Evolutionary conservation across 1,140 invertebrate genomes (phyloP), one percentile per base, ranked within the genome.

Genomic region (Bombus affinis): DNA sequence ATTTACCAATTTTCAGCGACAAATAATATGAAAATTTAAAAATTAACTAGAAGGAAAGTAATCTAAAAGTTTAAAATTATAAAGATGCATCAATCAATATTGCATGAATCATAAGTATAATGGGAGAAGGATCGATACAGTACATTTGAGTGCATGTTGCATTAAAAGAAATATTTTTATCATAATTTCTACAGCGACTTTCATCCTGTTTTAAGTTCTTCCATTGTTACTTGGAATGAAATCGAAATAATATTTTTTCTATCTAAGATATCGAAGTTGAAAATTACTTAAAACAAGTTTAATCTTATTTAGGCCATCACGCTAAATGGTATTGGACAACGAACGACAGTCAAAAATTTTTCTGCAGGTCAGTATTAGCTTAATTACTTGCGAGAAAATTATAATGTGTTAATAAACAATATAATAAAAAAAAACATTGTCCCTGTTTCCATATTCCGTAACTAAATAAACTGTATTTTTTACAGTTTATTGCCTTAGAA

Each of bases 291-390:
- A 83, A 75, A 88, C 39, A 10, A 42, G 77, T 66, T 83, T 88
- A 59, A 44, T 65, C 82, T 47, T 71, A 77, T 88, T 71, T 88
- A 90, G 89, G 83, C 44, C 25, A 42, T 53, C 70, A 32, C 42
- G 9, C 22, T 62, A 32, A 62, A 66, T 53, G 76, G 32, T 65
- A 83, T 39, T 79, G 71, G 76, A 78, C 83, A 62, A 81, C 86
- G 70, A 75, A 65, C 66, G 37, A 85, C 81, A 39, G 82, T 28
- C 39, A 62, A 85, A 88, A 44, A 81, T 77, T 32, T 68, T 12
- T 39, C 53, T 71, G 25, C 74, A 90, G 88, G 89, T 90, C 59
- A 85, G 89, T 90, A 75, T 18, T 37, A 37, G 9, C 8, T 62
- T 25, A 6, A 80, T 15, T 80, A 57, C 18, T n/a, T 8, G 3